Percentiles rank a stretch among this genome's conserved stretches.
Conservation (phyloP, 2,888 invertebrate species). For the Apeira syringaria region DNA sequence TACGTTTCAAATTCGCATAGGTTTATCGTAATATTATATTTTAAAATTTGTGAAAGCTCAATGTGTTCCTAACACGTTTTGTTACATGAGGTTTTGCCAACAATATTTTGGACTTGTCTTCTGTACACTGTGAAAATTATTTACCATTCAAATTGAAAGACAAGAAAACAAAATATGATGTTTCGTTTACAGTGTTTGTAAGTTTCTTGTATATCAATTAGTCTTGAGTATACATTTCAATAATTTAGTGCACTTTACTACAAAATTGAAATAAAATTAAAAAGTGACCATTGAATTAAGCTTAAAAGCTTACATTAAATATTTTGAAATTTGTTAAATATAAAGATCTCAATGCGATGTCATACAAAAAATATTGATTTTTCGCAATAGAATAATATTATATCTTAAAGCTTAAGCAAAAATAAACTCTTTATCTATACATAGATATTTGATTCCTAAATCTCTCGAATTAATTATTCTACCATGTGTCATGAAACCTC, state of each 20-base stretch:
- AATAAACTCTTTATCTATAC: conserved; percentile 75
- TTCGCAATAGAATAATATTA: conserved; percentile 72
- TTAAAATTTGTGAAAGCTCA: conserved; percentile 65
- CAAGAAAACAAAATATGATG: conserved; percentile 2
- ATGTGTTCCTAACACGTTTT: conserved; percentile 74
- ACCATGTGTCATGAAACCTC: conserved; percentile 48
- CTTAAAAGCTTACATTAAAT: conserved; percentile 59
- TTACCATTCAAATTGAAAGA: conserved; percentile 6
- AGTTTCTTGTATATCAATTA: conserved; percentile 2
- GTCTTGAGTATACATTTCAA: conserved; percentile 21
- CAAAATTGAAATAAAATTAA: conserved; percentile 28
- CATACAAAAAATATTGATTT: conserved; percentile 77
- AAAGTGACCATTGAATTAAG: conserved; percentile 32
- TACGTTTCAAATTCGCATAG: conserved; percentile 15
- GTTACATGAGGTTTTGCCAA: conserved; percentile 51
- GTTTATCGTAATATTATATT: conserved; percentile 12
- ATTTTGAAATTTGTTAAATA: conserved; percentile 45
- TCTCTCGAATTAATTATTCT: conserved; percentile 38
- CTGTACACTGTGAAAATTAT: conserved; percentile 34
- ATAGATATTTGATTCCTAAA: conserved; percentile 51
- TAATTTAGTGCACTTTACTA: conserved; percentile 14
- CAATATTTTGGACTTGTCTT: conserved; percentile 23
- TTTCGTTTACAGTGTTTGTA: conserved; percentile 1
- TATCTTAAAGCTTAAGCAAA: conserved; percentile 81
- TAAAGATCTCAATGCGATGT: conserved; percentile 66